Base-by-base conservation (phyloP, 1,140 invertebrate genomes). In the Yoshiicerus persimilis region DNA sequence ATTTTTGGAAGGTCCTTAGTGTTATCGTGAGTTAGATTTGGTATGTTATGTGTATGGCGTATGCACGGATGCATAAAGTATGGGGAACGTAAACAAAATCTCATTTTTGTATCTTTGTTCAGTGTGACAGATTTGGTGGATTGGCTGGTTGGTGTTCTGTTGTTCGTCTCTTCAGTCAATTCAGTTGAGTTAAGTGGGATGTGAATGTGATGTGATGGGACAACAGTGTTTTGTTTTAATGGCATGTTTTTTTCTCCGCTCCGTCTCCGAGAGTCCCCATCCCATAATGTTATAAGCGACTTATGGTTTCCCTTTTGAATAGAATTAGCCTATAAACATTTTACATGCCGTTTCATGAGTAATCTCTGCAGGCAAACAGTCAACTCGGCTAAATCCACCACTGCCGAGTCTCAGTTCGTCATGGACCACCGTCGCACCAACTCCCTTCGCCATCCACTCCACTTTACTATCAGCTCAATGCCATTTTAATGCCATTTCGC, bases 221-320 rank as follows among this genome's bases (percentile, higher is more conserved):
- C 8, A n/a, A 80, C 66, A 38, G 30, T 80, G 75, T 36, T 80
- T 34, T 80, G 75, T 80, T 80, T 80, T 80, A 80, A 80, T 80
- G 75, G 32, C 75, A 80, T 36, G 75, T 80, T 80, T 80, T 77
- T 80, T 80, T 80, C 34, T 20, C 23, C 30, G 34, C 70, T 64
- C 70, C 11, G 9, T 75, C 70, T 75, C 30, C 8, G 62, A 9
- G 9, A 70, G 4, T 70, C 66, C 66, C 66, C 66, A 70, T 38
- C 75, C 75, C 75, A 80, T 80, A 80, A 80, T 80, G 75, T 80
- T 80, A 80, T 80, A 80, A 80, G 75, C 75, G 75, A 80, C 75
- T 80, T 70, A 70, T 70, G 66, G 66, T 70, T 70, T 70, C 66
- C 66, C 66, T 70, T 70, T 70, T 70, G 25, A 70, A 70, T 70